Evolutionary conservation across 2,113 vertebrate species (phyloP).

Genomic region (Leptodactylus fuscus): DNA sequence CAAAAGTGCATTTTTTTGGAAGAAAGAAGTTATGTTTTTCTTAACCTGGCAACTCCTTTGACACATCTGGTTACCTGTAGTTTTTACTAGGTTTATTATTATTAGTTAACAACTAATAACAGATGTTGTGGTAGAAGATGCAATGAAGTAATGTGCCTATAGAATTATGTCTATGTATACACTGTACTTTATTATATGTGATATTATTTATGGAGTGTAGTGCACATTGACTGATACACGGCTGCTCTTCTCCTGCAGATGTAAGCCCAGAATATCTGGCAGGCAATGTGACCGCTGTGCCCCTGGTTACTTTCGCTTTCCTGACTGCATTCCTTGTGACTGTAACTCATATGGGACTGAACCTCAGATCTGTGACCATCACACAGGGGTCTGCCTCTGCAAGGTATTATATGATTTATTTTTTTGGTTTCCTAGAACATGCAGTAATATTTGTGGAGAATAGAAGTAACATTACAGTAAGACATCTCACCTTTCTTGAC

Average conservation of each 20-base stretch:
- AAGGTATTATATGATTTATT: conserved; percentile 78
- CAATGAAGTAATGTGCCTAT: too few relatives aligned
- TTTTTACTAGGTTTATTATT: too few relatives aligned
- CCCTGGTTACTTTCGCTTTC: conserved; percentile 83
- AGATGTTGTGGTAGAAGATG: too few relatives aligned
- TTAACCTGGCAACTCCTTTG: not conserved
- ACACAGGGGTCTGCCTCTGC: conserved; percentile 87
- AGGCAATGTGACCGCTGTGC: conserved; percentile 85
- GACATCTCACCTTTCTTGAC: too few relatives aligned
- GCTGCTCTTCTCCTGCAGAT: conserved; percentile 70
- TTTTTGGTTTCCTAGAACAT: not conserved
- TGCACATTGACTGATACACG: not conserved
- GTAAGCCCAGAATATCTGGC: conserved; percentile 84
- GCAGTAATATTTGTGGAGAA: not conserved
- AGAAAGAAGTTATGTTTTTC: not conserved
- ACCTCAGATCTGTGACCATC: conserved; percentile 78
- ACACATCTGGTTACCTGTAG: not conserved
- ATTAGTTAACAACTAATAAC: too few relatives aligned
- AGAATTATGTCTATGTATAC: too few relatives aligned
- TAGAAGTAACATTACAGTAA: too few relatives aligned
- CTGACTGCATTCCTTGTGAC: conserved; percentile 81
- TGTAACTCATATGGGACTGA: conserved; percentile 83
- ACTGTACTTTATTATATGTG: too few relatives aligned
- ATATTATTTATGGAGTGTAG: too few relatives aligned
- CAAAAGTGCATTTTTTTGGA: too few relatives aligned